Percentiles rank a stretch among this genome's conserved stretches.
Conservation (phyloP, 2,113 vertebrate genomes). For the Triplophysa rosa region DNA sequence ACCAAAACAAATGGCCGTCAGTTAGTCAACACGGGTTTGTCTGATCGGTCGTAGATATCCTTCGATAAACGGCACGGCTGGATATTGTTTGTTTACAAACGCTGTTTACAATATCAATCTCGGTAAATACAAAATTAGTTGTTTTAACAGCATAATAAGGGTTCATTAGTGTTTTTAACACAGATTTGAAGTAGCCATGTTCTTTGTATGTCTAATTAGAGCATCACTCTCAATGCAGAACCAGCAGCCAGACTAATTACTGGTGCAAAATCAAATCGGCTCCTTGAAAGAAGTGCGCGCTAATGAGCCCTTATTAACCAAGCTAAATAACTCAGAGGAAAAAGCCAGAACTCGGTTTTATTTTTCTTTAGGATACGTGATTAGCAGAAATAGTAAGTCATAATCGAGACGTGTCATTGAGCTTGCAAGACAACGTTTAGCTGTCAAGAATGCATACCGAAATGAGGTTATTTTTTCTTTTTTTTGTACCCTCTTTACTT, state of each 20-base stretch:
- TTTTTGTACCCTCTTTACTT: conserved; percentile 20
- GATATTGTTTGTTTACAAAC: conserved; percentile 86
- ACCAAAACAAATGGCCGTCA: neutral
- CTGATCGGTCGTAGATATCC: conserved; percentile 81
- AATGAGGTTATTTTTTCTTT: conserved; percentile 32
- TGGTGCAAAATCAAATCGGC: conserved; percentile 99
- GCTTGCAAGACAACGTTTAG: conserved; percentile 25
- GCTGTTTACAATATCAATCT: conserved; percentile 27
- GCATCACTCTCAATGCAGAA: conserved; percentile 95
- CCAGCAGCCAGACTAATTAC: conserved; percentile 97
- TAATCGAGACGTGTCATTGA: conserved; percentile 44
- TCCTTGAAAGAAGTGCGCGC: conserved; percentile 92
- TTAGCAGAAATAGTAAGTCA: conserved; percentile 26
- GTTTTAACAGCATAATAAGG: conserved; percentile 79
- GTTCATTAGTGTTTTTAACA: conserved; percentile 74
- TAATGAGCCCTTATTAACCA: conserved; percentile 99
- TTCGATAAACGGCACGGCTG: conserved; percentile 81
- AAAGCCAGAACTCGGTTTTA: conserved; percentile 69
- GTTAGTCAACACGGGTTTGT: neutral
- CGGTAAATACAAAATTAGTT: conserved; percentile 70
- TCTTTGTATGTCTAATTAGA: conserved; percentile 93
- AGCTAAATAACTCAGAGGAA: conserved; percentile 94
- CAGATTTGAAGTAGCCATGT: conserved; percentile 74
- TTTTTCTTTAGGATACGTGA: conserved; percentile 35
- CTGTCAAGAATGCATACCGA: conserved; percentile 19